Percentiles rank a stretch among this genome's conserved stretches.
These are phyloP conservation scores for Chouioia cunea DNA, from an alignment of 2,888 invertebrate species.

Conservation along the genomic window DNA sequence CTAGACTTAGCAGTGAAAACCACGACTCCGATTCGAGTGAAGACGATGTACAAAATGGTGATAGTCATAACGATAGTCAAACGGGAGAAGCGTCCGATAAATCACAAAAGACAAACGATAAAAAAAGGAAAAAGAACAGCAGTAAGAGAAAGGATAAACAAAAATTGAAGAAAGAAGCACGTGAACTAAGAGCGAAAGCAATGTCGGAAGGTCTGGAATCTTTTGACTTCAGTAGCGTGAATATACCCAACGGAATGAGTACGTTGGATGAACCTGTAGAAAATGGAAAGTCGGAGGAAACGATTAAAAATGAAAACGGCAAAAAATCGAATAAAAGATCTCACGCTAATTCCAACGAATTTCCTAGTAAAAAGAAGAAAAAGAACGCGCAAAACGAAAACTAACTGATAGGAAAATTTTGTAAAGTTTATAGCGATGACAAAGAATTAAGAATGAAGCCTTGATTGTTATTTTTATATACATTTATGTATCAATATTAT, in stretches of 20 bases:
- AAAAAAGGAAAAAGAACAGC: slow-evolving; percentile 62
- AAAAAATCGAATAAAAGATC: slow-evolving; percentile 49
- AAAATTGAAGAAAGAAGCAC: slow-evolving; percentile 70
- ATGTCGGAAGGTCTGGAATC: slow-evolving; percentile 68
- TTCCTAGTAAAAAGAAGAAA: slow-evolving; percentile 55
- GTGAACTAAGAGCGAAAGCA: slow-evolving; percentile 67
- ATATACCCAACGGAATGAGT: slow-evolving; percentile 47
- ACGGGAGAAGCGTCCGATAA: slow-evolving; percentile 41
- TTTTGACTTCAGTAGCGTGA: slow-evolving; percentile 61
- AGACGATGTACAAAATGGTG: slow-evolving; percentile 40
- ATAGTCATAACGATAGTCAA: slow-evolving; percentile 46
- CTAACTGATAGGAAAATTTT: slow-evolving; percentile 27
- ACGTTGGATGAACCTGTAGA: slow-evolving; percentile 43
- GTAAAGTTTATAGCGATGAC: slow-evolving; percentile 34
- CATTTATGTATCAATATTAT: slow-evolving; percentile 49
- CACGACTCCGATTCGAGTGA: slow-evolving; percentile 42
- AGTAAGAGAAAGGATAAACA: slow-evolving; percentile 63
- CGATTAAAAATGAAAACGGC: slow-evolving; percentile 27
- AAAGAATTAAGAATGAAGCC: slow-evolving; percentile 33
- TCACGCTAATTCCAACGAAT: slow-evolving; percentile 40
- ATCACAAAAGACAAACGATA: slow-evolving; percentile 55
- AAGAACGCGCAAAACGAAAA: slow-evolving; percentile 47
- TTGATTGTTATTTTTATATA: slow-evolving; percentile 57
- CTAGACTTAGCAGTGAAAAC: slow-evolving; percentile 22
- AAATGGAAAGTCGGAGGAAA: slow-evolving; percentile 49